Percentiles rank a stretch among this genome's conserved stretches.
These are phyloP conservation scores for Tetrapedia diversipes DNA, from an alignment of 2,888 invertebrate genomes.

Conservation along the genomic window DNA sequence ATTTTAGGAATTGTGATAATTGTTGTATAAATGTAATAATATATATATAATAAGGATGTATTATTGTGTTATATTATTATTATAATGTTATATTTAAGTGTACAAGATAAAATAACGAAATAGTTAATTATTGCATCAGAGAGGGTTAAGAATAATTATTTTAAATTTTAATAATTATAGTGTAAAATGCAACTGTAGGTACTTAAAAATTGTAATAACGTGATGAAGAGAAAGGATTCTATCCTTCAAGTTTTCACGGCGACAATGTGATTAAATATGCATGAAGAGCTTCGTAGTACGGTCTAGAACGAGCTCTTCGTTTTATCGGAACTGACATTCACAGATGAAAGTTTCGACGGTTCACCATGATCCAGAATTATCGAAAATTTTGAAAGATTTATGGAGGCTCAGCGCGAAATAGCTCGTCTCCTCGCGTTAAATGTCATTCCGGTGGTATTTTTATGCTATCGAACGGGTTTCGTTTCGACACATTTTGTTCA, in stretches of 20 bases:
- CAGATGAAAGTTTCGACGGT: slow-evolving; percentile 32
- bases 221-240: no score
- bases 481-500: background rate
- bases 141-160: no score
- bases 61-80: no score
- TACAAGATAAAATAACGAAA: no score
- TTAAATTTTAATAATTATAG: no score
- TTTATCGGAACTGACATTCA: slow-evolving; percentile 20
- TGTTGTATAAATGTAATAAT: no score
- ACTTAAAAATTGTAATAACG: no score
- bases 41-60: no score
- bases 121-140: no score
- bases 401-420: background rate
- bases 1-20: no score
- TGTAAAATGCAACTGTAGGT: no score
- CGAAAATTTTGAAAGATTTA: slow-evolving; percentile 29
- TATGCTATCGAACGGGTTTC: background rate
- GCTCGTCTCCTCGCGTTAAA: background rate
- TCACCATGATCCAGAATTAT: slow-evolving; percentile 22
- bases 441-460: slow-evolving; percentile 17
- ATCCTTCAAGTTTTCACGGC: background rate
- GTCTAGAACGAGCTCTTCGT: slow-evolving; percentile 26
- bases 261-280: slow-evolving; percentile 62
- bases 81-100: no score
- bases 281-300: slow-evolving; percentile 55